Base-by-base conservation (phyloP, 1,140 invertebrate species). In the Pseudomyrmex cubaensis region DNA sequence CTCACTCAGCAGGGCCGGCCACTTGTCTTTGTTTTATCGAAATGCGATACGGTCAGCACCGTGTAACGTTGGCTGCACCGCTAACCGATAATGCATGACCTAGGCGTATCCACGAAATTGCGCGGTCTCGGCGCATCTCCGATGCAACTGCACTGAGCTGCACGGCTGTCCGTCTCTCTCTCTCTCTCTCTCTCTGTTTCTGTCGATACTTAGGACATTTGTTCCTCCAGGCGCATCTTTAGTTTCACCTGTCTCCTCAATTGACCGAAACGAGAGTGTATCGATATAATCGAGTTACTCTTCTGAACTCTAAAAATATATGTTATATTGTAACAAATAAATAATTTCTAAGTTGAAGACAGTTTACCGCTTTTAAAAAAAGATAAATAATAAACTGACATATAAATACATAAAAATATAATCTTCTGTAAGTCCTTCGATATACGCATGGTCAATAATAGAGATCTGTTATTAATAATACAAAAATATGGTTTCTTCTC, bases 11-110 rank as follows among this genome's bases (percentile, higher is more conserved):
- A 69, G 75, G 85, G 54, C 35, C 83, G 75, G 77, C 80, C 83
- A 72, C 82, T 89, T 87, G 90, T 83, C 87, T 90, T 91, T 90
- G 90, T 91, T 90, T 87, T 85, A 86, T 90, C 84, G 87, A 80
- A 22, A 72, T 46, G 74, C 35, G 78, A 63, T 64, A 82, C 85
- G 67, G 82, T 80, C 76, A 80, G 76, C 76, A 80, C 44, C 76
- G 66, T 80, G 76, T 80, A 80, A 80, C 76, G 76, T 72, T 80
- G 66, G 76, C 66, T 72, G 76, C 76, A 72, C 76, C 66, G 76
- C 76, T 80, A 72, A 80, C 76, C 76, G 66, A 80, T 80, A 80
- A 80, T 80, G 76, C 76, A 80, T 80, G 76, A 80, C 66, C 66
- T 44, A 66, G 54, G 57, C 54, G 54, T 80, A 80, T 80, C 76